Conservation (phyloP, 2,888 invertebrate species). For the Cerceris ruficornis region DNA sequence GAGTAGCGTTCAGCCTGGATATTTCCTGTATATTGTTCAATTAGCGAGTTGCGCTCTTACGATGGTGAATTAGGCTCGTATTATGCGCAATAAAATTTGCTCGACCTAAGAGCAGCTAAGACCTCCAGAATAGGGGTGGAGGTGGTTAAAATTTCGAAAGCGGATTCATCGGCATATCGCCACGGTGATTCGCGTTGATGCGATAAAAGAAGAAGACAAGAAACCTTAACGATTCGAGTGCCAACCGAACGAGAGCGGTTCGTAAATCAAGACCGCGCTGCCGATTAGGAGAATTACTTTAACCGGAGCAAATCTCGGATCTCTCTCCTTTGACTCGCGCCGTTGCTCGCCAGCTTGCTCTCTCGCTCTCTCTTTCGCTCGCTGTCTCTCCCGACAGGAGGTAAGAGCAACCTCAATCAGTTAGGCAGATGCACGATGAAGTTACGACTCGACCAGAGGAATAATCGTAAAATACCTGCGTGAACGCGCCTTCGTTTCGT, state of each 20-base stretch:
- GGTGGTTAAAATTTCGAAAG: too few relatives aligned
- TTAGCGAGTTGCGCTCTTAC: too few relatives aligned
- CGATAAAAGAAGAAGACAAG: neutral
- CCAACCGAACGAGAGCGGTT: neutral
- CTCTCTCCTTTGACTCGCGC: conserved; percentile 13
- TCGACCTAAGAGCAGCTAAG: too few relatives aligned
- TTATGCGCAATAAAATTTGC: too few relatives aligned
- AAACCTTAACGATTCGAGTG: neutral
- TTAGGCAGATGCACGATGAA: conserved; percentile 28
- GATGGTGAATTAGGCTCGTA: too few relatives aligned
- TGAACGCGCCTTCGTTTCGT: conserved; percentile 30
- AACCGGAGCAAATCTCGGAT: conserved; percentile 6
- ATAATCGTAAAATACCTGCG: conserved; percentile 44
- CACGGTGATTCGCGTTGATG: neutral
- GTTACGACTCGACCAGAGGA: conserved; percentile 31
- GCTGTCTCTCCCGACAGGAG: neutral
- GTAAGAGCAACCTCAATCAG: conserved; percentile 24
- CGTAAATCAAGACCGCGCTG: neutral
- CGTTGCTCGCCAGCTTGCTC: conserved; percentile 8
- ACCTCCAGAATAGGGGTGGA: too few relatives aligned
- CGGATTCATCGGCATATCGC: neutral
- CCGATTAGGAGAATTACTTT: neutral
- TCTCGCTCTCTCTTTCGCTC: neutral
- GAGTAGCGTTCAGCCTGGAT: too few relatives aligned
- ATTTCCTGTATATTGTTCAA: too few relatives aligned